Percentiles rank a stretch among this genome's conserved stretches.
Evolutionary conservation across 2,888 invertebrate genomes (phyloP).

Genomic region (Alloscopus bannaensis): DNA sequence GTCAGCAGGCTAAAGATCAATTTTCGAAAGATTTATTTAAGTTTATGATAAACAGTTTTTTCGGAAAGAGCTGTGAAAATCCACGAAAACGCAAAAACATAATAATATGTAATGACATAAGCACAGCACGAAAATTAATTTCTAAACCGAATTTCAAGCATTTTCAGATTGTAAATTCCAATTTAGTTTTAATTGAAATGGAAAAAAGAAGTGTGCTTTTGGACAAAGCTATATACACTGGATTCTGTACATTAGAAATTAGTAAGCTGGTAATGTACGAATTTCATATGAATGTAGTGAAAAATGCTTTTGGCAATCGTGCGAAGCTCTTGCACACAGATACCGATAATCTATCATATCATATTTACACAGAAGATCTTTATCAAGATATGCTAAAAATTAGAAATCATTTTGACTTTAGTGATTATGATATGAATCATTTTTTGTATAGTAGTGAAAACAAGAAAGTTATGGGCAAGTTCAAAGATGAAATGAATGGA

Average conservation of each 20-base stretch:
- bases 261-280: slow-evolving; percentile 41
- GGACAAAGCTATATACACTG: slow-evolving; percentile 55
- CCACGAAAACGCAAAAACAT: slow-evolving; percentile 21
- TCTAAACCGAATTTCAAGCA: slow-evolving; percentile 6
- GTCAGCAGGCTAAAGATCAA: slow-evolving; percentile 34
- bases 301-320: slow-evolving; percentile 36
- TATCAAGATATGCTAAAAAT: slow-evolving; percentile 28
- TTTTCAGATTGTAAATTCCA: slow-evolving; percentile 26
- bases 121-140: not conserved
- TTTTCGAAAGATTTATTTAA: slow-evolving; percentile 62
- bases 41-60: slow-evolving; percentile 36
- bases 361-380: slow-evolving; percentile 35
- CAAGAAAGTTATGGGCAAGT: slow-evolving; percentile 70
- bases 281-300: slow-evolving; percentile 53
- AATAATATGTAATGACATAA: slow-evolving; percentile 19
- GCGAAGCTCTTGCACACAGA: slow-evolving; percentile 44
- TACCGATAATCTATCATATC: slow-evolving; percentile 65
- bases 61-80: slow-evolving; percentile 54
- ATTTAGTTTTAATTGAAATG: slow-evolving; percentile 31
- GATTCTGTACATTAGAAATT: slow-evolving; percentile 42
- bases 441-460: slow-evolving; percentile 44
- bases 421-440: slow-evolving; percentile 52
- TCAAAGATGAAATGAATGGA: slow-evolving; percentile 72
- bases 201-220: slow-evolving; percentile 12
- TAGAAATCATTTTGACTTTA: slow-evolving; percentile 45